Evolutionary conservation across 2,888 invertebrate species (phyloP), one percentile per base, ranked within the genome.

Genomic region (Cetonia aurata): DNA sequence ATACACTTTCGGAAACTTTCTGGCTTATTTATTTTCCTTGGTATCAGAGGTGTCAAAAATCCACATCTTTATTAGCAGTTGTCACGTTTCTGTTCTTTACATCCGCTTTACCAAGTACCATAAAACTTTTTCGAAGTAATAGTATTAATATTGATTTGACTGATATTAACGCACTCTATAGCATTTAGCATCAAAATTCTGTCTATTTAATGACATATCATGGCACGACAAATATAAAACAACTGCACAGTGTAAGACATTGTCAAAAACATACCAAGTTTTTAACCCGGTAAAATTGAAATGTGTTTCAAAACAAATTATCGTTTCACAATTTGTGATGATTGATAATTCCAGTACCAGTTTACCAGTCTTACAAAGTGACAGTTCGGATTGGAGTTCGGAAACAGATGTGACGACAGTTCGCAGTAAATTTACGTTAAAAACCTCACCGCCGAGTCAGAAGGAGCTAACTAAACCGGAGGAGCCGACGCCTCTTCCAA

Each of bases 321-420:
- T 31, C 60, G 42, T 68, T 66, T 66, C 59, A 56, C 52, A 31
- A 55, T 65, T 68, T 71, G 70, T 73, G 70, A 81, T 80, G 81
- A 77, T 78, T 75, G 75, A 76, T 73, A 75, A 74, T 67, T 80
- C 79, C 17, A 74, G 48, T 19, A 77, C 77, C 13, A 79, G 75
- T 71, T 73, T 79, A 62, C 75, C 77, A 53, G 60, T 75, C 59
- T 65, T 72, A n/a, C 69, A 70, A 44, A 70, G 69, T 60, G 72
- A 69, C 41, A 70, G 69, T 69, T 68, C 69, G 42, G 73, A 67
- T 52, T 72, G 71, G 66, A 71, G 65, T 17, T 68, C 72, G 13
- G 73, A 71, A 52, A 67, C 72, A 55, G 73, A 72, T 37, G 69
- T 31, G 41, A 67, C 72, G n/a, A 59, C 44, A 72, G 67, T 67